Base-by-base conservation (phyloP, 2,797 vertebrate genomes). In the Rhynchotus rufescens region DNA sequence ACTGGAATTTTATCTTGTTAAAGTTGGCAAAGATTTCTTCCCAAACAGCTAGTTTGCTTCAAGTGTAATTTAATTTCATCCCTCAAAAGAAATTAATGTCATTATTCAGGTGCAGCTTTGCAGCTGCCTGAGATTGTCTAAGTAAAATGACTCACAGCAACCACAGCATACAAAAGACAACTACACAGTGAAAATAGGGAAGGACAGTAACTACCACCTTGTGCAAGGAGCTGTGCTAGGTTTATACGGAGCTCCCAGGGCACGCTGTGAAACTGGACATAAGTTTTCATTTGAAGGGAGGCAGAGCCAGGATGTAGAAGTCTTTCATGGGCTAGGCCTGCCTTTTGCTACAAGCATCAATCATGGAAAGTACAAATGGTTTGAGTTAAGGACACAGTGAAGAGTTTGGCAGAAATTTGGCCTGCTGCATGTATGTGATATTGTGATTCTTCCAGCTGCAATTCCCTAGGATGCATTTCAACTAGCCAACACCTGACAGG, bases 21-120 rank as follows among this genome's bases (percentile, higher is more conserved):
- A 88, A 95, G 45, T 84, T 96, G 94, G 95, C 92, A 93, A 65
- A 22, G 34, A n/a, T 90, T 96, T 89, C 90, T 94, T 92, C 16
- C 75, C 73, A 36, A 91, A 94, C 59, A 90, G 67, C 75, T 93
- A 96, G 77, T 95, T 96, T 92, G 84, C 59, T 83, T 95, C 71
- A 79, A 89, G 80, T 94, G 93, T 95, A 92, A 88, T 95, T 95
- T 87, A 81, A 68, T 94, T 95, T 91, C 80, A 23, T 84, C 45
- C n/a, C 77, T 28, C 69, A 89, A 91, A 92, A 20, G 69, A 93
- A 95, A 95, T 85, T 89, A 92, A 54, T 84, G 79, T 75, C 91
- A 80, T 84, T 45, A 15, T 61, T 85, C 38, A 75, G 61, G 77
- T 94, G 74, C 15, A 25, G 22, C 59, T 22, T 86, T 25, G 34